Conservation (phyloP, 2,888 invertebrate genomes). For the Diaprepes abbreviatus region DNA sequence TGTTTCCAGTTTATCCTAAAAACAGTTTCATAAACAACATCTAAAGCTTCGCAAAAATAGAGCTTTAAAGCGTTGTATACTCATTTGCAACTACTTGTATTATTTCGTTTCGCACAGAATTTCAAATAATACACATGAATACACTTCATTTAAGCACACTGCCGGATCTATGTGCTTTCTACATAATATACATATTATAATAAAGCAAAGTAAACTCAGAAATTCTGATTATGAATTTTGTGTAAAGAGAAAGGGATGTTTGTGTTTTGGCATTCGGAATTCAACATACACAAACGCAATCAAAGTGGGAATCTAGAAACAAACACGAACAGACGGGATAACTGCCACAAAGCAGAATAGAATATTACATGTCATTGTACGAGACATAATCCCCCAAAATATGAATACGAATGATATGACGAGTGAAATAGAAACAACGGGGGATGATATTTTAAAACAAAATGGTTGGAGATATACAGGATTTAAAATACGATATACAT, state of each 20-base stretch:
- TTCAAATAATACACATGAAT: conserved; percentile 45
- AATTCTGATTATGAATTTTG: conserved; percentile 50
- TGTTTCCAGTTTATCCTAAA: too few species aligned
- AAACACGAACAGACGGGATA: conserved; percentile 47
- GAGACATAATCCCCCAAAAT: conserved; percentile 48
- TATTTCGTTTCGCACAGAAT: conserved; percentile 16
- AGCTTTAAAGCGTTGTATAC: not conserved
- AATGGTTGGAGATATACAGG: not conserved
- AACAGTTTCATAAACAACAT: too few species aligned
- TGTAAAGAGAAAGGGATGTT: conserved; percentile 47
- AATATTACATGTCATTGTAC: conserved; percentile 51
- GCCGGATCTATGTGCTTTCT: conserved; percentile 35
- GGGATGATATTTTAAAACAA: conserved; percentile 6
- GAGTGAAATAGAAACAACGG: conserved; percentile 3
- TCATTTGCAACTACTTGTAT: conserved; percentile 26
- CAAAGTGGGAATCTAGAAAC: conserved; percentile 50
- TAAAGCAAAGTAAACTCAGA: conserved; percentile 48
- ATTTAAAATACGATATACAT: too few species aligned
- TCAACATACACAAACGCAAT: conserved; percentile 47
- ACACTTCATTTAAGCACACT: conserved; percentile 35
- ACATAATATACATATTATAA: conserved; percentile 46
- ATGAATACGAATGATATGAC: conserved; percentile 15
- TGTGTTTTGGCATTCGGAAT: conserved; percentile 48
- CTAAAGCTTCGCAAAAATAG: not conserved
- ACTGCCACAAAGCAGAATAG: conserved; percentile 50